Evolutionary conservation across 37 sponge, comb jelly and placozoan species (phyloP), one percentile per base, ranked within the genome.

Genomic region (Beroe forskalii): DNA sequence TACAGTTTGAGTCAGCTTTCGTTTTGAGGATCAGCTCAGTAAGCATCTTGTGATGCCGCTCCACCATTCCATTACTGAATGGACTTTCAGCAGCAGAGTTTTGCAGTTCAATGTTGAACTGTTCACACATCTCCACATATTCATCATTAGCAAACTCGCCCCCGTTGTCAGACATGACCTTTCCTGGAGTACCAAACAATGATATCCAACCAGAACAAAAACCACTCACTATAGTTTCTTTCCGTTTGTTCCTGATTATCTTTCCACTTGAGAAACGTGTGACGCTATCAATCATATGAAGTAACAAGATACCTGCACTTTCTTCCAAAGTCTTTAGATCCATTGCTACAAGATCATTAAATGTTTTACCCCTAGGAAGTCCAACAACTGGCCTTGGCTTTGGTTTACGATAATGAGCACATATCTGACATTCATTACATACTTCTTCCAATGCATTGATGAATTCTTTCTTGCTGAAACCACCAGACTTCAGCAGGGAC

Each of bases 51-150:
- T 55, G 60, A 55, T 55, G 60, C 60, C 60, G 9, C 60, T 55
- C 60, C 17, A 55, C 60, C 9, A 55, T 9, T 20, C 60, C 60
- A 17, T 55, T 55, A 55, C 60, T 55, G 17, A 9, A 55, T 9
- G 60, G 60, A 55, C 60, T 55, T 55, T 55, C 60, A 55, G 60
- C 60, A 55, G 60, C 60, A 55, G 60, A 55, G 60, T 55, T 55
- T 55, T 55, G 60, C 17, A 55, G 17, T 20, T 55, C 60, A 55
- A 55, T 55, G 17, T 55, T 55, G 60, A 55, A 55, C 17, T 17
- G 9, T 17, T 55, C 60, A 55, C 60, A 55, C 17, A 55, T 9
- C 60, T 55, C 60, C 9, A 20, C 17, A 17, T 55, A 55, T 55
- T 55, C 60, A 20, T 17, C 17, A 17, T 55, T 55, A 20, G 60